These are phyloP conservation scores for Patiria miniata DNA, from an alignment of 35 echinoderm and acorn worm species.

Conservation along the genomic window DNA sequence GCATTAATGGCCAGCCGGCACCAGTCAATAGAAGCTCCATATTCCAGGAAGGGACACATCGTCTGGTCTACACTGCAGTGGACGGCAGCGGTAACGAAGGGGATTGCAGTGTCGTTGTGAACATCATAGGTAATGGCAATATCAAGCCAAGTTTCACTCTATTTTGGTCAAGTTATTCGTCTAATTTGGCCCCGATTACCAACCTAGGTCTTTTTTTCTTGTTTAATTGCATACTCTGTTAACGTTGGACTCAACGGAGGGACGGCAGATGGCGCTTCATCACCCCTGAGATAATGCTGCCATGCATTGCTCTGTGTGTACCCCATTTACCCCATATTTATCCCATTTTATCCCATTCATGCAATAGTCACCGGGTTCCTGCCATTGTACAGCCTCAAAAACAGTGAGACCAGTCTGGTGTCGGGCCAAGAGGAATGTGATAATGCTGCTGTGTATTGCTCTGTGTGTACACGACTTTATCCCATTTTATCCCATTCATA, in stretches of 20 bases:
- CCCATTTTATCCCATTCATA: too few relatives aligned
- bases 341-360: too few relatives aligned
- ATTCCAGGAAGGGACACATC: slow-evolving; percentile 1
- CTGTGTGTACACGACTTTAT: too few relatives aligned
- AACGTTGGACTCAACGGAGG: too few relatives aligned
- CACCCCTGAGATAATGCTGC: too few relatives aligned
- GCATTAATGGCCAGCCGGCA: neutral
- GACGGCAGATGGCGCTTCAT: too few relatives aligned
- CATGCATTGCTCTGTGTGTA: too few relatives aligned
- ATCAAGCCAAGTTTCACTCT: neutral
- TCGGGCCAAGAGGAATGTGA: slow-evolving; percentile 51
- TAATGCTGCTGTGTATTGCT: slow-evolving; percentile 29
- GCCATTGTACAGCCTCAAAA: slow-evolving; percentile 35
- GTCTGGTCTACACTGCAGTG: neutral
- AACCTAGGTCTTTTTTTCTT: too few relatives aligned
- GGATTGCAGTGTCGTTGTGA: neutral
- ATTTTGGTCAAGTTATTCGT: neutral
- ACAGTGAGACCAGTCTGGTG: slow-evolving; percentile 34
- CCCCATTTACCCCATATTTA: too few relatives aligned
- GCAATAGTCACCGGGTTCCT: too few relatives aligned
- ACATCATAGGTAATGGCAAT: neutral
- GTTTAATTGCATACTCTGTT: too few relatives aligned
- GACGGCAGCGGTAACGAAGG: neutral
- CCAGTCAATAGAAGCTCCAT: neutral
- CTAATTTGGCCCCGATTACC: neutral